Conservation (phyloP, 1,140 invertebrate genomes). For the Micrasema minimum region DNA sequence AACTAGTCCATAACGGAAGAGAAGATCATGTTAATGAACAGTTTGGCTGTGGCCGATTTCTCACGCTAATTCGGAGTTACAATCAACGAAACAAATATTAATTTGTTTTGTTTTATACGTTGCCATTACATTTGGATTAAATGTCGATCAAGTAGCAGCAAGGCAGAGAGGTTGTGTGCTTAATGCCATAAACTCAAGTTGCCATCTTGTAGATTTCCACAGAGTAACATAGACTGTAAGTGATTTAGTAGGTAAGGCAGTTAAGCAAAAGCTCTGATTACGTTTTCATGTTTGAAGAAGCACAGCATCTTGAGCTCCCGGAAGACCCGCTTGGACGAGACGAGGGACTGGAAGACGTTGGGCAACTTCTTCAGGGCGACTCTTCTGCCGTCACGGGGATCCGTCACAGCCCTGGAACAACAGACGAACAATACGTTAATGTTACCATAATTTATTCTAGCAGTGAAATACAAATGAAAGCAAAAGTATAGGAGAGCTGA, state of each 20-base stretch:
- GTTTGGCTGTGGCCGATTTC: too few species aligned
- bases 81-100: not conserved
- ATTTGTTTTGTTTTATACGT: not conserved
- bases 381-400: slow-evolving; percentile 96
- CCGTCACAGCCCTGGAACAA: slow-evolving; percentile 94
- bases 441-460: too few species aligned
- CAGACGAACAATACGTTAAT: slow-evolving; percentile 49
- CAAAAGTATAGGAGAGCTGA: too few species aligned
- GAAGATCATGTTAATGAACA: not conserved
- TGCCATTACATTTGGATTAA: slow-evolving; percentile 5
- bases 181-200: too few species aligned
- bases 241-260: too few species aligned
- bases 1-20: not conserved
- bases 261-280: slow-evolving; percentile 79
- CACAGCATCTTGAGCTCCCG: slow-evolving; percentile 99
- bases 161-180: too few species aligned
- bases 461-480: too few species aligned
- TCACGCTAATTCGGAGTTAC: not conserved
- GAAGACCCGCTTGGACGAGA: slow-evolving; percentile 98
- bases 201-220: too few species aligned
- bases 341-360: slow-evolving; percentile 99
- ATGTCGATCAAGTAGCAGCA: too few species aligned
- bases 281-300: slow-evolving; percentile 99
- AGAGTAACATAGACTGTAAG: too few species aligned
- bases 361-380: slow-evolving; percentile 99